These are phyloP conservation scores for Argyrosomus regius DNA, from an alignment of 2,797 vertebrate species.

Conservation along the genomic window DNA sequence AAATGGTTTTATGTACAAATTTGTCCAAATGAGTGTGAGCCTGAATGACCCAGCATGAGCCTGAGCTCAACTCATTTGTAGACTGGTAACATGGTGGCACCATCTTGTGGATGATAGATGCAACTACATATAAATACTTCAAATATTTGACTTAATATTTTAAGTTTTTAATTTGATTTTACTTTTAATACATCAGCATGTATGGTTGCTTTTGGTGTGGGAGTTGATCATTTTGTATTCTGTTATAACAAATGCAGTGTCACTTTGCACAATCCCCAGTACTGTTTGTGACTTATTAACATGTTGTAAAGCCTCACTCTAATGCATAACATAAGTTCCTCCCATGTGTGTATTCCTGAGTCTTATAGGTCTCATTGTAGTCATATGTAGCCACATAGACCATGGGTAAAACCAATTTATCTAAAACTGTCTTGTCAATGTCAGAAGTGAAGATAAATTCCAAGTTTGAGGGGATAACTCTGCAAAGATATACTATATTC, in stretches of 20 bases:
- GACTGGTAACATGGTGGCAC: constrained; percentile 20
- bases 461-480: background rate
- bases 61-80: background rate
- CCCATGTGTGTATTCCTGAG: background rate
- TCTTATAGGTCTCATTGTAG: background rate
- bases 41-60: background rate
- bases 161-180: too few species aligned
- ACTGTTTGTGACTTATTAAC: background rate
- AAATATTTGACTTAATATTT: background rate
- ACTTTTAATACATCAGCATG: too few species aligned
- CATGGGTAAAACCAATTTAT: too few species aligned
- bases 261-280: background rate
- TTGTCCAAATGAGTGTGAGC: background rate
- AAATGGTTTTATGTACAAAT: background rate
- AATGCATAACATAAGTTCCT: too few species aligned
- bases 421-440: background rate
- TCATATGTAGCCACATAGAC: background rate
- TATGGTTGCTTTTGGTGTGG: constrained; percentile 5
- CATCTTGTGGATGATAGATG: constrained; percentile 51
- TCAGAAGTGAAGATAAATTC: background rate
- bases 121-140: background rate
- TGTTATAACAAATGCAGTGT: background rate
- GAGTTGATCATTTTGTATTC: background rate
- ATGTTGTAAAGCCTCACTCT: too few species aligned
- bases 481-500: background rate